Conservation (phyloP, 2,888 invertebrate genomes). For the Macrostomum cliftonense region DNA sequence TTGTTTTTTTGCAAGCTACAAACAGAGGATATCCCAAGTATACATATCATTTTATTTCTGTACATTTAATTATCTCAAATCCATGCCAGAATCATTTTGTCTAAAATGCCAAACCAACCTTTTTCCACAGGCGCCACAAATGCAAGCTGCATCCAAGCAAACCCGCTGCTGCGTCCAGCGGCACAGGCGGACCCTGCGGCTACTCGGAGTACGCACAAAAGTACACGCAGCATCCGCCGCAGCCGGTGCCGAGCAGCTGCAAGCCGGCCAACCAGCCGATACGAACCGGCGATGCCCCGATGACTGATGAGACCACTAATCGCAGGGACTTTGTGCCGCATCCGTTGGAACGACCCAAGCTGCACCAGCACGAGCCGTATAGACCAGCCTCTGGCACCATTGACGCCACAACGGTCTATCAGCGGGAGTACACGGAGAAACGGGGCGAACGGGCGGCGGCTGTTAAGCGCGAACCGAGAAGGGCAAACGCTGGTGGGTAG, state of each 20-base stretch:
- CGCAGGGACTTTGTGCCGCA: conserved; percentile 25
- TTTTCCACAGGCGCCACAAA: conserved; percentile 10
- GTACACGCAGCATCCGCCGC: conserved; percentile 3
- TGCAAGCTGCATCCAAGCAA: conserved; percentile 4
- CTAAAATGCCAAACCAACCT: no score
- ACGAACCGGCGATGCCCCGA: background rate
- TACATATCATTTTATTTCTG: no score
- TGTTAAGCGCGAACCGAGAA: no score
- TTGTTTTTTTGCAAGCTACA: no score
- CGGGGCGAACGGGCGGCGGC: no score
- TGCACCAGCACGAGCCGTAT: conserved; percentile 23
- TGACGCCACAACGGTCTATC: conserved; percentile 28
- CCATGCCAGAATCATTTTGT: no score
- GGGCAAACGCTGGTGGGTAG: no score
- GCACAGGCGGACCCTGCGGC: background rate
- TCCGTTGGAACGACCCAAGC: conserved; percentile 22
- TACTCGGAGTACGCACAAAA: conserved; percentile 9
- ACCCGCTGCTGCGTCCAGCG: conserved; percentile 1
- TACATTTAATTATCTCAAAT: no score
- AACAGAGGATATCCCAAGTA: no score
- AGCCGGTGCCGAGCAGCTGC: conserved; percentile 4
- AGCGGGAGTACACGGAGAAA: conserved; percentile 22
- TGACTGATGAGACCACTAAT: conserved; percentile 8
- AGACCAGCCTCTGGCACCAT: conserved; percentile 25
- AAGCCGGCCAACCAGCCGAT: conserved; percentile 8